Percentiles rank a stretch among this genome's conserved stretches.
Conservation (phyloP, 2,797 vertebrate genomes). For the Trachops cirrhosus region DNA sequence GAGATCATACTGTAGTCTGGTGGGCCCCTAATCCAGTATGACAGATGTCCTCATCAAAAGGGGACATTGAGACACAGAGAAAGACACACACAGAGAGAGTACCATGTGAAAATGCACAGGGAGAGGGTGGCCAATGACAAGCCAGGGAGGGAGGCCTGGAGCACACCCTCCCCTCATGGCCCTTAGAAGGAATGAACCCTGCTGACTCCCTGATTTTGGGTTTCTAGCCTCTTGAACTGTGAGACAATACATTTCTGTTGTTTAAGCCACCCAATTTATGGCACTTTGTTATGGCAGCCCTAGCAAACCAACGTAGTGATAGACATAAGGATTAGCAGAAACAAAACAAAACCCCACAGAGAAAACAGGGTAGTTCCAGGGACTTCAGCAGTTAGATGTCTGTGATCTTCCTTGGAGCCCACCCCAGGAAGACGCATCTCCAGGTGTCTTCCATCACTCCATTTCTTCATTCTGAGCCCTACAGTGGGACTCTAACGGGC, state of each 20-base stretch:
- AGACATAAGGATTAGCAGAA: not conserved
- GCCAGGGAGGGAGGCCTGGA: not conserved
- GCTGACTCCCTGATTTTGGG: not conserved
- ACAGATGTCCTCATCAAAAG: not conserved
- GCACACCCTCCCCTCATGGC: not conserved
- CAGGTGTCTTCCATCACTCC: not conserved
- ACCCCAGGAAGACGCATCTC: not conserved
- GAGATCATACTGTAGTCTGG: not conserved
- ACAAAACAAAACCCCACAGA: not conserved
- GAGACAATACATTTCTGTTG: not conserved
- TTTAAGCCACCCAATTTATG: not conserved
- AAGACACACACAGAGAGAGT: not conserved
- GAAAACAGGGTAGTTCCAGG: not conserved
- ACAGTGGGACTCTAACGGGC: accelerated
- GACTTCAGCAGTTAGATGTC: not conserved
- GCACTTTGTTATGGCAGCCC: not conserved
- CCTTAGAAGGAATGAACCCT: not conserved
- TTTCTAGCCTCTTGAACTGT: not conserved
- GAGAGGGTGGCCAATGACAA: not conserved
- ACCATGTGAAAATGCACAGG: not conserved
- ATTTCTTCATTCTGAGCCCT: not conserved
- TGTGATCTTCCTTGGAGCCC: not conserved
- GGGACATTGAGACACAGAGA: not conserved
- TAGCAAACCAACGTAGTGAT: not conserved
- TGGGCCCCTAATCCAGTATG: not conserved